Base-by-base conservation (phyloP, 2,797 vertebrate genomes). In the Lagorchestes hirsutus region DNA sequence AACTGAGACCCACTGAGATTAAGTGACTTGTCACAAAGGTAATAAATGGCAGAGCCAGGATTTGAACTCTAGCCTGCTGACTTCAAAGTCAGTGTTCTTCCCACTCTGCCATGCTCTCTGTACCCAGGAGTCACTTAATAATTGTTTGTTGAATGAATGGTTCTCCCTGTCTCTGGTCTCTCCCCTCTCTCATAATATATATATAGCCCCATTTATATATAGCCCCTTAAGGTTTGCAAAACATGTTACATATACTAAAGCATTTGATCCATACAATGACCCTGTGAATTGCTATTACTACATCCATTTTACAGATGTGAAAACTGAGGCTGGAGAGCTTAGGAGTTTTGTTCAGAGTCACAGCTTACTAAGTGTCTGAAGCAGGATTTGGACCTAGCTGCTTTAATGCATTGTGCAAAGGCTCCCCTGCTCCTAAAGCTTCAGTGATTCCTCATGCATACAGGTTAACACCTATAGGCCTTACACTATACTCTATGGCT, bases 381-480 rank as follows among this genome's bases (percentile, higher is more conserved):
- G n/a, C 16, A 40, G 29, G 13, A 5, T 40, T 74, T 62, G 59
- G 34, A 62, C 34, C 16, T 74, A n/a, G n/a, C n/a, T 40, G 18
- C 16, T 74, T 14, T n/a, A 40, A 74, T 74, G 14, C 62, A 74
- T 74, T 40, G 14, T n/a, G 67, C 62, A n/a, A 34, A 67, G 29
- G 11, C 31, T 67, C 12, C 6, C 54, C 12, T 93, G 82, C 55
- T 91, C 52, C 92, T 74, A 58, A 96, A 92, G 24, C 50, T 95
- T 13, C 91, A 93, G 94, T 57, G 55, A 28, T 28, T 97, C 34
- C 54, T 93, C 5, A 82, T 96, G n/a, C 40, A 46, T 91, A 91
- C 67, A 91, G 54, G 59, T 62, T 62, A 34, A 62, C 3, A 12
- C 31, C 59, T 62, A 34, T 91, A 28, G 0, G 92, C 52, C 87